These are phyloP conservation scores for Stichodactyla helianthus DNA, from an alignment of 64 coral and sea anemone species.

Conservation along the genomic window DNA sequence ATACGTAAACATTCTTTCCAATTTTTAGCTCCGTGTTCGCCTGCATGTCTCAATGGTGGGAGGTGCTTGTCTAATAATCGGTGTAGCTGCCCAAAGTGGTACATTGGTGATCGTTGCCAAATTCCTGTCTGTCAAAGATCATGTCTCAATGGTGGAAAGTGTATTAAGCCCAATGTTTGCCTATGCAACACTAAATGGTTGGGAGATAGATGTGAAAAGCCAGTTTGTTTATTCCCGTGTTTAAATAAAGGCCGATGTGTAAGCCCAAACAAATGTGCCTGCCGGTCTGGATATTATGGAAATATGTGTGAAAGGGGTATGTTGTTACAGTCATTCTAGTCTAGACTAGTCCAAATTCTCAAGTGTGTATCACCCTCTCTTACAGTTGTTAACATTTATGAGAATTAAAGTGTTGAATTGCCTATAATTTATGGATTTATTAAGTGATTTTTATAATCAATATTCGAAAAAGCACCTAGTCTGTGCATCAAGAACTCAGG, in stretches of 20 bases:
- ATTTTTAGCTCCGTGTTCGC: conserved; percentile 34
- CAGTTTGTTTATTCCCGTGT: conserved; percentile 39
- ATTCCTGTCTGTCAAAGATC: conserved; percentile 42
- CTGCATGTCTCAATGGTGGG: conserved; percentile 77
- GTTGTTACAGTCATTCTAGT: background rate
- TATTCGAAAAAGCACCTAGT: no score
- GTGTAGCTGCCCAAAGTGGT: conserved; percentile 69
- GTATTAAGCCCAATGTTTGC: conserved; percentile 74
- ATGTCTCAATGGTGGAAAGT: conserved; percentile 84
- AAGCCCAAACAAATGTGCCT: conserved; percentile 45
- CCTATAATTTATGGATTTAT: no score
- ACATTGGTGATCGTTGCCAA: conserved; percentile 67
- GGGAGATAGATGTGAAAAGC: conserved; percentile 43
- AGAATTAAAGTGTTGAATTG: no score
- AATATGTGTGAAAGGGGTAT: conserved; percentile 46
- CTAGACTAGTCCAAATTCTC: background rate
- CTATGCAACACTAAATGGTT: conserved; percentile 44
- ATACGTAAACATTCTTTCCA: no score
- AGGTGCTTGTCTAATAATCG: conserved; percentile 34
- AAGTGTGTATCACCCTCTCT: background rate
- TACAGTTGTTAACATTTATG: no score
- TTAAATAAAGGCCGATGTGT: conserved; percentile 45
- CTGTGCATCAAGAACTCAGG: no score
- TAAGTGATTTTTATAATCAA: no score
- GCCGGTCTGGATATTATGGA: conserved; percentile 46